phyloP scores from a whole-genome alignment of 2,113 vertebrate species.

The Narcine bancroftii region DNA sequence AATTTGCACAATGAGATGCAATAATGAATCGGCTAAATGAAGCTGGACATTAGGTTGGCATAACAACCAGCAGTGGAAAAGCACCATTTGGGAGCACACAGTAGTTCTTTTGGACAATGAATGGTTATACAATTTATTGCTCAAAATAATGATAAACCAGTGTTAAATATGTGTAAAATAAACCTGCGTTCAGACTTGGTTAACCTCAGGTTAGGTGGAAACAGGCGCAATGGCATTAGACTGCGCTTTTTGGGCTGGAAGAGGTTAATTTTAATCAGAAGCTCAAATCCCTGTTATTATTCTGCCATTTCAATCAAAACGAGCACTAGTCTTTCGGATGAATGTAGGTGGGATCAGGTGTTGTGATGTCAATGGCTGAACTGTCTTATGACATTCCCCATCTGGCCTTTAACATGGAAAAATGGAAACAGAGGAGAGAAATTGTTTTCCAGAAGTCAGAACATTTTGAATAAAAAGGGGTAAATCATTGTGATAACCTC shows the following conservation, averaged over 20 bases:
- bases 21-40: background rate
- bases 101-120: background rate
- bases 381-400: background rate
- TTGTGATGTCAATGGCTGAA: background rate
- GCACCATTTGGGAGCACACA: background rate
- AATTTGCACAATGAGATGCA: background rate
- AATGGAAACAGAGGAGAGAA: background rate
- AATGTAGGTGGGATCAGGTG: background rate
- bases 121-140: background rate
- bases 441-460: background rate
- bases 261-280: background rate
- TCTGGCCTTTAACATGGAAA: background rate
- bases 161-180: background rate
- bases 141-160: background rate
- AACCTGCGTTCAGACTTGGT: background rate
- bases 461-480: background rate
- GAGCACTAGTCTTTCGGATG: background rate
- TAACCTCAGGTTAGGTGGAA: background rate
- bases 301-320: background rate
- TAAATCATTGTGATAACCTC: background rate
- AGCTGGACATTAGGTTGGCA: constrained; percentile 9
- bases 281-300: background rate
- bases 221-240: background rate
- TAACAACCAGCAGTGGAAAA: background rate
- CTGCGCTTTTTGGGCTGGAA: background rate